Percentiles rank a stretch among this genome's conserved stretches.
These are phyloP conservation scores for Lordiphosa fenestrarum DNA, from an alignment of 2,888 invertebrate species.

Conservation along the genomic window DNA sequence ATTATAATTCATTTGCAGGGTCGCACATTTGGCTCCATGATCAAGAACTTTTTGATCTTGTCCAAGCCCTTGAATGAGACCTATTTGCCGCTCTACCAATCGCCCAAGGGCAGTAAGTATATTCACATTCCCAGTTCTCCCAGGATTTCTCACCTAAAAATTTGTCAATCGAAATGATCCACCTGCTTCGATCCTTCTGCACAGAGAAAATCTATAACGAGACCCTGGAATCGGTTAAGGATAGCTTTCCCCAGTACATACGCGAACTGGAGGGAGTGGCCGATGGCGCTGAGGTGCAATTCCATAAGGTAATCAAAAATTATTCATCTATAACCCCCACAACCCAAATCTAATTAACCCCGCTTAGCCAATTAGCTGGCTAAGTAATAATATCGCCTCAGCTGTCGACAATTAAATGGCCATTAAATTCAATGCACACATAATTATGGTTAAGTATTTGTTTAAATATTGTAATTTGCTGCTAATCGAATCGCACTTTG, in stretches of 20 bases:
- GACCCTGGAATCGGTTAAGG: conserved; percentile 85
- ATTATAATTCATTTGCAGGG: conserved; percentile 83
- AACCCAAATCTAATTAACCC: conserved; percentile 7
- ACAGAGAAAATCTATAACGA: conserved; percentile 85
- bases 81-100: conserved; percentile 87
- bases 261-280: conserved; percentile 91
- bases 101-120: conserved; percentile 83
- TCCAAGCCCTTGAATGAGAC: conserved; percentile 84
- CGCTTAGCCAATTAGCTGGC: conserved; percentile 37
- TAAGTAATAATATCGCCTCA: conserved; percentile 21
- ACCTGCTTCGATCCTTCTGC: conserved; percentile 3
- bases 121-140: background rate
- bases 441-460: conserved; percentile 27
- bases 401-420: conserved; percentile 40
- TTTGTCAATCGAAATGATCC: background rate
- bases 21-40: conserved; percentile 87
- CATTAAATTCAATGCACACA: conserved; percentile 44
- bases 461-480: conserved; percentile 36
- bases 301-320: conserved; percentile 85
- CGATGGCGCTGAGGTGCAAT: conserved; percentile 91
- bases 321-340: conserved; percentile 2
- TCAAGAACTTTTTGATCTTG: conserved; percentile 85
- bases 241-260: conserved; percentile 90
- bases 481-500: background rate
- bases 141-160: background rate